These are phyloP conservation scores for Rhynchonema sp. DNA, from an alignment of 2,888 invertebrate genomes.

Conservation along the genomic window DNA sequence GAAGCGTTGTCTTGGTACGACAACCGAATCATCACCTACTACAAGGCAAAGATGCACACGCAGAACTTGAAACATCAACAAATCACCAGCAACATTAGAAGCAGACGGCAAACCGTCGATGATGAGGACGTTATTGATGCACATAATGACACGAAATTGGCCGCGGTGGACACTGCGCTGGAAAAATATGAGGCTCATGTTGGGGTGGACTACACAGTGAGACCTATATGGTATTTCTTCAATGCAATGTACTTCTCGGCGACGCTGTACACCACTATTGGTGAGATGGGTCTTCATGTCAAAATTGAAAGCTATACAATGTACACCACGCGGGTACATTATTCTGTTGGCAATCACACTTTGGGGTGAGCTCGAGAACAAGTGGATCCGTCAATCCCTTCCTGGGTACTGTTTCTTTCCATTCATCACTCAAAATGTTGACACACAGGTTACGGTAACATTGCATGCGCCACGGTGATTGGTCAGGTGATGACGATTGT, in stretches of 20 bases:
- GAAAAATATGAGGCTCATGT: background rate
- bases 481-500: slow-evolving; percentile 71
- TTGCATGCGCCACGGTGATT: slow-evolving; percentile 63
- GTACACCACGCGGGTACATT: background rate
- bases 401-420: too few species aligned
- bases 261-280: slow-evolving; percentile 26
- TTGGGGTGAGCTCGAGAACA: background rate
- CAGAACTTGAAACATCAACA: too few species aligned
- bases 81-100: background rate
- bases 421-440: background rate
- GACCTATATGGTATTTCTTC: slow-evolving; percentile 7
- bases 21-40: background rate
- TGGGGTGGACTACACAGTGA: background rate
- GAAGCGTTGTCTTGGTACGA: background rate
- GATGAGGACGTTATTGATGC: background rate
- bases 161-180: background rate
- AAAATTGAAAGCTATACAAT: background rate
- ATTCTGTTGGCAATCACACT: background rate
- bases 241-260: slow-evolving; percentile 5
- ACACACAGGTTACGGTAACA: slow-evolving; percentile 78
- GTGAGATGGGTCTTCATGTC: slow-evolving; percentile 8
- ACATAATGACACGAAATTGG: too few species aligned
- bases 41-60: background rate
- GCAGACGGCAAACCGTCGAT: background rate
- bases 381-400: too few species aligned